Evolutionary conservation across 2,113 vertebrate genomes (phyloP).

Genomic region (Diadophis punctatus): DNA sequence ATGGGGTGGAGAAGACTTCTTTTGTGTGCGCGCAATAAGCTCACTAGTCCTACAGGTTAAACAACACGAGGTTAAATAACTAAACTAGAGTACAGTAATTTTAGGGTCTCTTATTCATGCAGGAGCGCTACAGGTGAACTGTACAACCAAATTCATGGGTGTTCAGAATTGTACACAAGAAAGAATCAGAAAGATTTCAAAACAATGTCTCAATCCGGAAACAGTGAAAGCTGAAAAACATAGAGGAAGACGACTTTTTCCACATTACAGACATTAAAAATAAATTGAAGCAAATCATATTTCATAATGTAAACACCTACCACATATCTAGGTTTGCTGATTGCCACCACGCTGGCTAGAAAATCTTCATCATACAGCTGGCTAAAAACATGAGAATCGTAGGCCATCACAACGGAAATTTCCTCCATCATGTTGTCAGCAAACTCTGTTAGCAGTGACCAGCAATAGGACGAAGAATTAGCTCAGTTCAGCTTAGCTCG

Average conservation of each 20-base stretch:
- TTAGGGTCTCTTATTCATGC: not conserved
- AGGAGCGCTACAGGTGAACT: not conserved
- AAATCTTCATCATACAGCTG: conserved; percentile 88
- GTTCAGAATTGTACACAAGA: accelerated
- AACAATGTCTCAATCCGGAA: not conserved
- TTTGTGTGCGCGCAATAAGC: not conserved
- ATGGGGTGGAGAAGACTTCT: too few species aligned
- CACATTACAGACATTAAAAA: conserved; percentile 15
- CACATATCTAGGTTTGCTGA: conserved; percentile 84
- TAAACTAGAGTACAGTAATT: not conserved
- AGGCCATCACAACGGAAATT: conserved; percentile 91
- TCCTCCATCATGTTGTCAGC: conserved; percentile 94
- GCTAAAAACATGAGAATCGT: conserved; percentile 91
- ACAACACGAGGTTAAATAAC: not conserved
- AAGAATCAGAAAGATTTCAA: not conserved
- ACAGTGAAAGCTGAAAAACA: not conserved
- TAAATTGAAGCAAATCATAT: not conserved
- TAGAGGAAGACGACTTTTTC: not conserved
- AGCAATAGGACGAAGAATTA: conserved; percentile 30
- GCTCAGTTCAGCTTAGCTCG: conserved; percentile 45
- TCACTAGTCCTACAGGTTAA: not conserved
- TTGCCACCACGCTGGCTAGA: conserved; percentile 84
- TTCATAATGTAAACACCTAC: conserved; percentile 73
- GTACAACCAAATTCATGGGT: not conserved
- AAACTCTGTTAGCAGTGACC: conserved; percentile 35